Base-by-base conservation (phyloP, 2,888 invertebrate species). In the Ferrisia virgata region DNA sequence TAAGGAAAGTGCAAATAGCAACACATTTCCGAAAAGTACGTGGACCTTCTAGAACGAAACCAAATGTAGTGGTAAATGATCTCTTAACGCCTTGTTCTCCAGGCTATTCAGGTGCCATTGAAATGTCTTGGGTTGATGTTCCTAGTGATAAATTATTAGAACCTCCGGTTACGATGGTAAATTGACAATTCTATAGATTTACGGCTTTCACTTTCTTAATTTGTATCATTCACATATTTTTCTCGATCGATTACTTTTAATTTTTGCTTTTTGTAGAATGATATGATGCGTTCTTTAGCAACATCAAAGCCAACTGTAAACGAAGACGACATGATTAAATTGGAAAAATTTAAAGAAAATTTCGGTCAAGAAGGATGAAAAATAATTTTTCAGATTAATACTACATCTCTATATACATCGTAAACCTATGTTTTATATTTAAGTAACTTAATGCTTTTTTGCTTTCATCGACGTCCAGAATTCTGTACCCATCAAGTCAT, bases 101-200 rank as follows among this genome's bases (percentile, higher is more conserved):
- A 8, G 99, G 99, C 0, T 96, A 95, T 87, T 91, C 94, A 0
- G 97, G 96, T 0, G 99, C 99, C 3, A 90, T 95, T 47, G 98
- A 98, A 90, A 99, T 99, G 99, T 94, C 94, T 84, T 99, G 98
- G 98, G 94, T 96, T 91, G 96, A 99, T 87, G 96, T 99, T 3
- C 95, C 95, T 0, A 93, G 97, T 58, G 98, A 99, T 87, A 99
- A 99, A 90, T 91, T 99, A 22, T 93, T 94, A 84, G 99, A 99
- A 89, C 99, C 99, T 22, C 93, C 96, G 22, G 96, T 99, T 6
- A 95, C 95, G 85, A 96, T 97, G 97, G 97, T 98, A n/a, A n/a
- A n/a, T n/a, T n/a, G n/a, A n/a, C n/a, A 89, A 89, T 86, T 86
- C 13, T 2, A 3, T n/a, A 69, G 11, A 5, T 69, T 69, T 69